Evolutionary conservation across 64 coral and sea anemone species (phyloP), one percentile per base, ranked within the genome.

Genomic region (Actinia tenebrosa): DNA sequence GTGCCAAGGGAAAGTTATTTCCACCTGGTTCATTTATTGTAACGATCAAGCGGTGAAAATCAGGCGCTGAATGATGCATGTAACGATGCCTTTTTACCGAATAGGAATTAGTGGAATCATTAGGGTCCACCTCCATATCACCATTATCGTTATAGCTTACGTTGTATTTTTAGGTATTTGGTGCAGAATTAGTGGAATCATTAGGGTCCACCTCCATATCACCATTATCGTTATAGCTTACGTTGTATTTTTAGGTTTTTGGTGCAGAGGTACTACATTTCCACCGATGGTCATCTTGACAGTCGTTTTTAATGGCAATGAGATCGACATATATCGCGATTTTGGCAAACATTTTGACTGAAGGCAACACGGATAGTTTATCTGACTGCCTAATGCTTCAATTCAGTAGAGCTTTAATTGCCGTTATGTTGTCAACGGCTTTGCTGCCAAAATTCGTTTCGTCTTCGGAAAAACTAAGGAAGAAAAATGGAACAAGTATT

Each of bases 221-320:
- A 71, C 64, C 68, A 30, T 71, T 71, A 27, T 71, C 68, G 10
- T 71, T 64, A 64, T 64, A 64, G 61, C 61, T 20, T 64, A 64
- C 61, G 61, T 64, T 64, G 20, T 64, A 64, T 64, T 20, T 64
- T 64, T 64, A 22, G 10, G 61, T 8, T 18, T 64, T 64, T 64
- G 61, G 61, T 64, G 61, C 61, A 64, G 61, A 64, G n/a, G n/a
- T n/a, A n/a, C n/a, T 64, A 64, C 61, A 64, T 64, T 64, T 86
- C 85, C 85, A 86, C 23, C 60, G 85, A 86, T 86, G 85, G 64
- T 68, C 85, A 50, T 86, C 85, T 63, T 86, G 85, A 62, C 85
- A 86, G 54, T 86, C 85, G 64, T 86, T 64, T 86, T 69, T 86
- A 63, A 86, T 68, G 23, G 45, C 20, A 68, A 4, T 56, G 56